Base-by-base conservation (phyloP, 2,888 invertebrate species). In the Acleris laterana region DNA sequence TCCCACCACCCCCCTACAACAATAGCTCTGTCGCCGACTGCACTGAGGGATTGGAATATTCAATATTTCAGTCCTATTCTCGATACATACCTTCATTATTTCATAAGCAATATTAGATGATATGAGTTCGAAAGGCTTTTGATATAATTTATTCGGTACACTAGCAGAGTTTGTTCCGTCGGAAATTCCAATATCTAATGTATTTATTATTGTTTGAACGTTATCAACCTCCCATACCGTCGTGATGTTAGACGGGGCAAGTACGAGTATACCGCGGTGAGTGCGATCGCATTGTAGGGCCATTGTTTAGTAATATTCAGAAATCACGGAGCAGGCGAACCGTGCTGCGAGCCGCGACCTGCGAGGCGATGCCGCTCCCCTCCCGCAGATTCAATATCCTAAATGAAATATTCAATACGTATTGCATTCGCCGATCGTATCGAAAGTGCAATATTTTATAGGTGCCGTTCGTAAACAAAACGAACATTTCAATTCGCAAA, bases 321-420 rank as follows among this genome's bases (percentile, higher is more conserved):
- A 71, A 68, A 69, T 68, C 66, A 59, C 70, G 53, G 50, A 58
- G 62, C 71, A 56, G 69, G 62, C 70, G 71, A 71, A 58, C 71
- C 73, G 72, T 71, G 70, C 61, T 67, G 62, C 60, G 57, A 68
- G 32, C 32, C 32, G 32, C 32, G 32, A 32, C 70, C 69, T 63
- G 63, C 57, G 3, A 32, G 38, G 38, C 63, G 17, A 52, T 52
- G n/a, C 58, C 48, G 19, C 56, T 66, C 61, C 66, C 65, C 69
- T 65, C 71, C 64, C 75, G 70, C 76, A 74, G 74, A 84, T 85
- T 84, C 85, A 82, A 87, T 85, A 84, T 86, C 81, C 77, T 77
- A 80, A 81, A 83, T 86, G 83, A 83, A 86, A 87, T 85, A 87
- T 88, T 85, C 85, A 87, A 83, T 82, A 81, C 78, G 74, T 74